Evolutionary conservation across 2,888 invertebrate genomes (phyloP), one percentile per base, ranked within the genome.

Genomic region (Brachylomia viminalis): DNA sequence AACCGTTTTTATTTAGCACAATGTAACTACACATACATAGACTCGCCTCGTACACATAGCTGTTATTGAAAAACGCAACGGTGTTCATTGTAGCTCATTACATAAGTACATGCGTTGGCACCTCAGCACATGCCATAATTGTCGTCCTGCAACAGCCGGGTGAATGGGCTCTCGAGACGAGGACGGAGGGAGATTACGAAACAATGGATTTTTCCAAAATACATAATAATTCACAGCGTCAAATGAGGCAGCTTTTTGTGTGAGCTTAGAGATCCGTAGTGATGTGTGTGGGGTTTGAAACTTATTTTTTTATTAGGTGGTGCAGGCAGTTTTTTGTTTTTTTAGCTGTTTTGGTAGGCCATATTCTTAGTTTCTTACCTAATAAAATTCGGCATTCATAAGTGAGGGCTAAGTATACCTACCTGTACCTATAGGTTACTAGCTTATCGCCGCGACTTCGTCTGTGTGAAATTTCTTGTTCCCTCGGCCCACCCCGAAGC

Each of bases 181-280:
- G 95, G 82, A 91, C 92, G 83, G 91, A 95, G 95, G 95, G 95
- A 94, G 96, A 96, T 96, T 94, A 95, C 94, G 92, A 96, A 95
- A 96, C 96, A 96, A 96, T 95, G 89, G 94, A 93, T 93, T 95
- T 88, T 95, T 95, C 94, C 95, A 93, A 96, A 96, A 96, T 96
- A 96, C 95, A 96, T 96, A 96, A 96, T 96, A 96, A 95, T 94
- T 93, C 94, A 92, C 92, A 91, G 92, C 95, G 95, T 95, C 95
- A 95, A 95, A 96, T 95, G 95, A 93, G 93, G 92, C 91, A 93
- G 94, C 93, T 92, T 92, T 92, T 92, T 92, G 86, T 91, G 85
- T 85, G 75, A 85, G 92, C 91, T 95, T 95, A 95, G 96, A 91
- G 95, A 86, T 94, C 95, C 91, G 90, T 84, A 54, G 72, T 77